Evolutionary conservation across 1,140 invertebrate species (phyloP), one percentile per base, ranked within the genome.

Genomic region (Trachymyrmex cornetzi): DNA sequence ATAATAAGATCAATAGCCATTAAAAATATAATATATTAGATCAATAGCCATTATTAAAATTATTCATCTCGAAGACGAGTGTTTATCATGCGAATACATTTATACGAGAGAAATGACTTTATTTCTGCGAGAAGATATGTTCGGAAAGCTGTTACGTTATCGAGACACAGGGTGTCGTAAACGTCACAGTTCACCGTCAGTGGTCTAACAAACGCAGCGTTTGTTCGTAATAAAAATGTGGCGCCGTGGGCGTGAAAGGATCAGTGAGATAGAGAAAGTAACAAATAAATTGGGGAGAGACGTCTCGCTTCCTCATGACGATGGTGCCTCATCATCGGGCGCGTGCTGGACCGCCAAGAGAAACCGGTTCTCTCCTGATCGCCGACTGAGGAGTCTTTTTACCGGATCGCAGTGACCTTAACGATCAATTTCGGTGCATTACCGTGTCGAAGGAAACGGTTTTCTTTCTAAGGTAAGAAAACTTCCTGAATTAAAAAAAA

Each of bases 281-380:
- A 66, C 81, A 75, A 75, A 87, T 72, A 88, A 90, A 91, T 91
- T 91, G 90, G 81, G 88, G 66, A 85, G 53, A 44, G 66, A 55
- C 71, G 57, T 59, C 72, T 87, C 59, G 72, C 72, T 84, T 87
- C 72, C 82, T 87, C 63, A 30, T 80, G 61, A 81, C 85, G 88
- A 74, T 55, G 19, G 22, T 57, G 81, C 81, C 86, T 88, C 89
- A 84, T 90, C 89, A 91, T 90, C 87, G 66, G 69, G 90, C 90
- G 90, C 90, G 90, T 90, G 90, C 89, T 90, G 63, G 74, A 50
- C 77, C 85, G 44, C 34, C 85, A n/a, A 77, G 77, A 79, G 57
- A 88, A 91, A 91, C 90, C 89, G 89, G 90, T 91, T 91, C 50
- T 85, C 85, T 72, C 53, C 48, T 38, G 55, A 80, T 63, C 87